A percentile compares a stretch with the other conserved stretches of the same genome.
Evolutionary conservation across 2,888 invertebrate species (phyloP).

Genomic region (Acrobasis repandana): DNA sequence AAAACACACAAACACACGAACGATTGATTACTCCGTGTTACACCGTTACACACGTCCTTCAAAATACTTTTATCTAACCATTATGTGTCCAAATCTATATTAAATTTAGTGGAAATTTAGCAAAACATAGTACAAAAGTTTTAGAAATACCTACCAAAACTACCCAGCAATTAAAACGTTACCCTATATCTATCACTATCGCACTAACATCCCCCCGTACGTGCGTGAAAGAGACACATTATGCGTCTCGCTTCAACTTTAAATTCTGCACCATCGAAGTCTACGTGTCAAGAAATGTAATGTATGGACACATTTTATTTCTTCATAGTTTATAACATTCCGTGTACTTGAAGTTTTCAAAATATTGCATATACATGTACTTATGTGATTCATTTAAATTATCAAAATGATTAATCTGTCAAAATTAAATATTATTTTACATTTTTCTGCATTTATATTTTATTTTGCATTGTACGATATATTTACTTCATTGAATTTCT

Average conservation of each 20-base stretch:
- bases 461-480: not conserved
- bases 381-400: not conserved
- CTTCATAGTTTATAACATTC: not conserved
- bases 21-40: conserved; percentile 43
- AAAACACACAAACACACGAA: conserved; percentile 41
- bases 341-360: not conserved
- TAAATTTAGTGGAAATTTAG: conserved; percentile 80
- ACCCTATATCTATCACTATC: conserved; percentile 80
- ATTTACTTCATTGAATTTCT: no score
- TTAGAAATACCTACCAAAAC: conserved; percentile 79
- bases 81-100: conserved; percentile 78
- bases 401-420: not conserved
- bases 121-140: conserved; percentile 83
- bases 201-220: conserved; percentile 59
- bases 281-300: conserved; percentile 47
- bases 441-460: not conserved
- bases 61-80: conserved; percentile 58
- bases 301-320: conserved; percentile 49
- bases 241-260: conserved; percentile 42
- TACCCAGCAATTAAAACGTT: conserved; percentile 77
- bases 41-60: conserved; percentile 47
- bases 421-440: not conserved
- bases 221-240: conserved; percentile 60
- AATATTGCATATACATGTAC: not conserved
- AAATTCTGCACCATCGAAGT: conserved; percentile 63